phyloP scores from a whole-genome alignment of 2,888 invertebrate species.

The Apodemia zela region DNA sequence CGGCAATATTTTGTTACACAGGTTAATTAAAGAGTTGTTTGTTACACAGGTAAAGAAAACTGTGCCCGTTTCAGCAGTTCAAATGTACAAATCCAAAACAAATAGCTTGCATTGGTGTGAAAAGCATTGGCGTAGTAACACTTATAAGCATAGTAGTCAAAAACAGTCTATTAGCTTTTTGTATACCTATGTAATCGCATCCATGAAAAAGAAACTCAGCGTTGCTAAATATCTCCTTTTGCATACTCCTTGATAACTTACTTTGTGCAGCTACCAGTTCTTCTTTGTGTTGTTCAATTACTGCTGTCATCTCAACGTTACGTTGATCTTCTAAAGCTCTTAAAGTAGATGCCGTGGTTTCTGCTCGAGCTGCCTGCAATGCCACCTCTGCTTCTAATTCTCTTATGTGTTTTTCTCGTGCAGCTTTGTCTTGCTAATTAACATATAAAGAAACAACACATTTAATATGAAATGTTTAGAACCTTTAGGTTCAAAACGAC shows the following conservation, averaged over 20 bases:
- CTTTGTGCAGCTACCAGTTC: constrained; percentile 71
- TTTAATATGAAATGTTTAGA: background rate
- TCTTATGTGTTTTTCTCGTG: constrained; percentile 74
- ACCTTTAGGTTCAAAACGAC: no score
- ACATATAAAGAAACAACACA: background rate
- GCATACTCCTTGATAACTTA: constrained; percentile 36
- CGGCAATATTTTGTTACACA: background rate
- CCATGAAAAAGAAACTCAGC: no score
- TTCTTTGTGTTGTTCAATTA: constrained; percentile 63
- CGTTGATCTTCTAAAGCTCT: constrained; percentile 59
- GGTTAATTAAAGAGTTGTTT: no score
- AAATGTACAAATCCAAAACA: background rate
- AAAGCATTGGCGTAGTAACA: no score
- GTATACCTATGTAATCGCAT: no score
- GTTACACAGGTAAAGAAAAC: no score
- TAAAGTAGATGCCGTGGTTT: constrained; percentile 57
- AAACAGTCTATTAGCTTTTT: no score
- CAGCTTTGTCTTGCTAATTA: constrained; percentile 57
- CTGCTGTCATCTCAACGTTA: constrained; percentile 47
- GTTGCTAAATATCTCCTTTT: no score
- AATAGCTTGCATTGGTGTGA: background rate
- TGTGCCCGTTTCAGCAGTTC: background rate
- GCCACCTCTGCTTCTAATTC: constrained; percentile 63
- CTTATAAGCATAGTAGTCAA: no score
- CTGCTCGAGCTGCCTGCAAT: constrained; percentile 56